Percentiles rank a stretch among this genome's conserved stretches.
phyloP scores from a whole-genome alignment of 2,888 invertebrate species.

The Sphecodes monilicornis region DNA sequence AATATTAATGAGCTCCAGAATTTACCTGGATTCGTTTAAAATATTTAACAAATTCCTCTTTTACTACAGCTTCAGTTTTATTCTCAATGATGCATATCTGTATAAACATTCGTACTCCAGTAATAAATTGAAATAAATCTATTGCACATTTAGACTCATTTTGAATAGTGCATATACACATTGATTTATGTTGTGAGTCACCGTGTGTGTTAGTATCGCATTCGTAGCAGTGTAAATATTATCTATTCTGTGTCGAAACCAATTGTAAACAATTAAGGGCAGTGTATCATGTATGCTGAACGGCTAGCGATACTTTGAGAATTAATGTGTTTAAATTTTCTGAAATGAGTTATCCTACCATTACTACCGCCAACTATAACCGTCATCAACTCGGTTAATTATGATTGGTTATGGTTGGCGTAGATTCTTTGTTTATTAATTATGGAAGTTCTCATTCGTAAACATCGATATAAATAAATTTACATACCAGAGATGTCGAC shows the following conservation, averaged over 20 bases:
- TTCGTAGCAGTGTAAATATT: background rate
- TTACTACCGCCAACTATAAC: background rate
- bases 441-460: background rate
- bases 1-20: too few relatives aligned
- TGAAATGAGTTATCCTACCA: background rate
- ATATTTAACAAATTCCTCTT: background rate
- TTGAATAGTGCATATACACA: background rate
- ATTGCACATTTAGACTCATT: background rate
- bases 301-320: background rate
- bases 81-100: background rate
- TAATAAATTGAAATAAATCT: background rate
- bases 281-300: background rate
- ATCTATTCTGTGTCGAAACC: background rate
- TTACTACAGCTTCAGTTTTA: background rate
- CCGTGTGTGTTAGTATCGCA: background rate
- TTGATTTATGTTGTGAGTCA: background rate
- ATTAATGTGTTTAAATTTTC: conserved; percentile 5
- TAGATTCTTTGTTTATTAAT: background rate
- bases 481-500: too few relatives aligned
- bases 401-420: background rate
- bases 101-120: background rate
- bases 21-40: background rate
- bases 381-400: background rate
- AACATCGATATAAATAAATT: background rate
- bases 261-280: background rate